Conservation (phyloP, 1,140 invertebrate species). For the Pissodes strobi region DNA sequence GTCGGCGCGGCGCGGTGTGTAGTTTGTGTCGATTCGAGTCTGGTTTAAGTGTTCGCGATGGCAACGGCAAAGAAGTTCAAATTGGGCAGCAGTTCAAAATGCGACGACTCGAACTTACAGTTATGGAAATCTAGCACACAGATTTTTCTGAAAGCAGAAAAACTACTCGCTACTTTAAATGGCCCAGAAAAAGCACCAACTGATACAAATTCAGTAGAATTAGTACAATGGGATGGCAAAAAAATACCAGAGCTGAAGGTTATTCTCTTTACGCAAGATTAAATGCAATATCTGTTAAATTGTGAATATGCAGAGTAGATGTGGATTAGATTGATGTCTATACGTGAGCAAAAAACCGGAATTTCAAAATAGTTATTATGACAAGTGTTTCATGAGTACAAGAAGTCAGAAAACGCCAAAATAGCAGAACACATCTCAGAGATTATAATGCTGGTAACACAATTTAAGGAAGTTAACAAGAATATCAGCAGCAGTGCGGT, state of each 20-base stretch:
- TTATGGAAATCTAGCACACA: constrained; percentile 27
- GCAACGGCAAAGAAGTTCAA: constrained; percentile 1
- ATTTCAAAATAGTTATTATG: constrained; percentile 31
- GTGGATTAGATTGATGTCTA: constrained; percentile 47
- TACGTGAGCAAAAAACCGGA: constrained; percentile 51
- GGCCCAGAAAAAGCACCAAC: constrained; percentile 9
- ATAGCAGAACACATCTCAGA: constrained; percentile 19
- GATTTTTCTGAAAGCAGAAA: constrained; percentile 25
- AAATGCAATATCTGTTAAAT: constrained; percentile 47
- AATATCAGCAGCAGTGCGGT: constrained; percentile 16
- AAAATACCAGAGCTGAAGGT: constrained; percentile 35
- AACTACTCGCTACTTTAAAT: constrained; percentile 12
- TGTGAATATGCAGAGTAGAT: constrained; percentile 48
- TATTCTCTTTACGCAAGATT: too few species aligned
- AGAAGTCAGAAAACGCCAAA: constrained; percentile 7
- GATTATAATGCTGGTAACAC: constrained; percentile 2
- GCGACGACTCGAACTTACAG: constrained; percentile 16
- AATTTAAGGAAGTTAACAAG: not conserved
- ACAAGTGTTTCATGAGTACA: constrained; percentile 14
- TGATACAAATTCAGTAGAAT: not conserved
- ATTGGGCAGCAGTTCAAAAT: constrained; percentile 11
- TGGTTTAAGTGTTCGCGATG: not conserved
- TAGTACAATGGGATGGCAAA: constrained; percentile 26
- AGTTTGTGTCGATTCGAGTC: too few species aligned
- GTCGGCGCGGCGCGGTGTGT: too few species aligned